Conservation (phyloP, 35 echinoderm and acorn worm genomes). For the Chiridota heheva region DNA sequence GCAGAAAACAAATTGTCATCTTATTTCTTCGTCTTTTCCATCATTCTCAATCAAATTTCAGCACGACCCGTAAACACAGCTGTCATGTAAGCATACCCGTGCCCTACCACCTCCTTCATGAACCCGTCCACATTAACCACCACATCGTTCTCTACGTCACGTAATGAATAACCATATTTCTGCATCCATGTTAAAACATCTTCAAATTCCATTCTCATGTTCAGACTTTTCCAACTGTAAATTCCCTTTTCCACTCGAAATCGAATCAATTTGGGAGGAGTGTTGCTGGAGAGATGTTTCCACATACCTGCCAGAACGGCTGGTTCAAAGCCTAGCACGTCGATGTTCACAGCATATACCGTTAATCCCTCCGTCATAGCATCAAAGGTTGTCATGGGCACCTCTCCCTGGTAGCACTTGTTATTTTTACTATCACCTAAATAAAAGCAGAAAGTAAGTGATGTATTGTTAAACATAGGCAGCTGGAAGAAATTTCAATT, state of each 20-base stretch:
- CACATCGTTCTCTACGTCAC: constrained; percentile 21
- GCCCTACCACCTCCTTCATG: constrained; percentile 5
- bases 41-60: no score
- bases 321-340: constrained; percentile 28
- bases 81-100: constrained; percentile 24
- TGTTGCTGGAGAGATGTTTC: constrained; percentile 10
- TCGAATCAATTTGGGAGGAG: background rate
- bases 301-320: constrained; percentile 14
- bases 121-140: background rate
- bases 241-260: constrained; percentile 24
- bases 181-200: constrained; percentile 24
- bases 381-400: constrained; percentile 21
- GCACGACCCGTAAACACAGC: constrained; percentile 6
- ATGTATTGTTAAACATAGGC: no score
- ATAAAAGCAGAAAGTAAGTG: background rate
- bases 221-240: constrained; percentile 21
- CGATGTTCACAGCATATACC: constrained; percentile 24
- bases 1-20: no score
- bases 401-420: constrained; percentile 8
- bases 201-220: background rate
- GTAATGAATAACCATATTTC: constrained; percentile 12
- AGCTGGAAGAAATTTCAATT: no score
- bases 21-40: no score
- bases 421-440: constrained; percentile 11
- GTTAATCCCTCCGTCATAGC: background rate